These are phyloP conservation scores for Drosophila mimetica DNA, from an alignment of 2,888 invertebrate genomes.

Conservation along the genomic window DNA sequence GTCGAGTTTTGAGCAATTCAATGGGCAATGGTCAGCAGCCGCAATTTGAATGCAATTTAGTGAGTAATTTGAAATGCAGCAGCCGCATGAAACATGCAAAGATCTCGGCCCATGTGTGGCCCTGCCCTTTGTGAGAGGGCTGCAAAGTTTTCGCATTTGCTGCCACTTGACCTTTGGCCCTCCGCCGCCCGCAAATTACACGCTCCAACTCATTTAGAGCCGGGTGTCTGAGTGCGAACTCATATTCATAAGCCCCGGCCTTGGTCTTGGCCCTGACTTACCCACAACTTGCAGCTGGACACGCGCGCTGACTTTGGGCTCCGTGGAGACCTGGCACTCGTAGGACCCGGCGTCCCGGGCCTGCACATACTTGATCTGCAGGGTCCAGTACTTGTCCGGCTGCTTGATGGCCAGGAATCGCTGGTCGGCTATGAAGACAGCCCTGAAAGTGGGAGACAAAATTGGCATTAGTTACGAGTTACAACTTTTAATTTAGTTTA, in stretches of 20 bases:
- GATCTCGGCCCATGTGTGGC: constrained; percentile 37
- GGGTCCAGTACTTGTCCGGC: constrained; percentile 89
- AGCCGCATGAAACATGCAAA: constrained; percentile 59
- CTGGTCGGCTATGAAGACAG: constrained; percentile 96
- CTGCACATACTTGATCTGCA: constrained; percentile 96
- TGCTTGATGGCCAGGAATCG: constrained; percentile 92
- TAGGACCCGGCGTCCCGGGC: constrained; percentile 95
- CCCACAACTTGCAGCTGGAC: constrained; percentile 96
- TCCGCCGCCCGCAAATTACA: constrained; percentile 49
- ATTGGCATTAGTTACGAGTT: not conserved
- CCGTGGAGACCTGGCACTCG: constrained; percentile 97
- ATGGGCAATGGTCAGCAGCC: constrained; percentile 57
- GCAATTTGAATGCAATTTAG: constrained; percentile 78
- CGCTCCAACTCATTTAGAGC: constrained; percentile 16
- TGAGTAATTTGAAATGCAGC: constrained; percentile 70
- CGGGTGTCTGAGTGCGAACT: constrained; percentile 20
- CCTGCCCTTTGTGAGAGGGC: constrained; percentile 28
- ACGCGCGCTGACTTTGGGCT: constrained; percentile 97
- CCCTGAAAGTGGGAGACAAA: constrained; percentile 77
- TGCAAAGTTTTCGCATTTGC: constrained; percentile 40
- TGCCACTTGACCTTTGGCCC: constrained; percentile 66
- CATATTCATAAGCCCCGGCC: constrained; percentile 15
- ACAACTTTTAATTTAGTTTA: not conserved
- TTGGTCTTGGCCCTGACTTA: constrained; percentile 85
- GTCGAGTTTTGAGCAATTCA: constrained; percentile 49